phyloP scores from a whole-genome alignment of 2,888 invertebrate genomes.

The Diploptera punctata region DNA sequence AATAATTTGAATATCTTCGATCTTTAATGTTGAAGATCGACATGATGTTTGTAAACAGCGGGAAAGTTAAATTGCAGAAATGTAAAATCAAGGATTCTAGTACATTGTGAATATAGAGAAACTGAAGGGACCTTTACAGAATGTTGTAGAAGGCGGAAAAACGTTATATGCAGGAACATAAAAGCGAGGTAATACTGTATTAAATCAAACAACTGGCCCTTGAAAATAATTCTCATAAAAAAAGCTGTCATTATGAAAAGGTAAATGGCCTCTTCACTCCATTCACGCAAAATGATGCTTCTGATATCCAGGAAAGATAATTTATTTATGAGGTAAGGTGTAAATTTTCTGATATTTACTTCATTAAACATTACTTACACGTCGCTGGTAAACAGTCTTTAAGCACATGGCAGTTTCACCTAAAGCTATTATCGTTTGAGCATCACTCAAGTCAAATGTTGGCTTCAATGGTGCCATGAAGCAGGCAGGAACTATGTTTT shows the following conservation, averaged over 20 bases:
- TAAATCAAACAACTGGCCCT: neutral
- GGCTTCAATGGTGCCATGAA: slow-evolving; percentile 59
- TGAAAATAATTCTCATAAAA: neutral
- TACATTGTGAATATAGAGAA: too few relatives aligned
- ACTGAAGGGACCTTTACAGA: too few relatives aligned
- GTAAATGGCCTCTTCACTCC: neutral
- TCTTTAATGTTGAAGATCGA: too few relatives aligned
- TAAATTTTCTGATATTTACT: slow-evolving; percentile 45
- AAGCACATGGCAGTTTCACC: slow-evolving; percentile 51
- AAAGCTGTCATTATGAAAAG: neutral
- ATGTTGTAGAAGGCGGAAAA: too few relatives aligned
- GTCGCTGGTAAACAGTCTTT: slow-evolving; percentile 48
- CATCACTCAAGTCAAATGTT: slow-evolving; percentile 59
- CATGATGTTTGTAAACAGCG: too few relatives aligned
- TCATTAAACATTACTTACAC: neutral
- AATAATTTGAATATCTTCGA: too few relatives aligned
- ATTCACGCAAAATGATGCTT: neutral
- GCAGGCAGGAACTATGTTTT: slow-evolving; percentile 60
- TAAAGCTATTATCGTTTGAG: slow-evolving; percentile 56
- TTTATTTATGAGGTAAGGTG: neutral
- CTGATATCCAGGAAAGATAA: neutral
- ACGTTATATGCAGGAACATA: too few relatives aligned
- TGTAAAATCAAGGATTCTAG: too few relatives aligned
- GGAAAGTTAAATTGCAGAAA: too few relatives aligned
- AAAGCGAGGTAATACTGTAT: too few relatives aligned